These are phyloP conservation scores for Heliconius eleuchia DNA, from an alignment of 1,140 invertebrate species.

Conservation along the genomic window DNA sequence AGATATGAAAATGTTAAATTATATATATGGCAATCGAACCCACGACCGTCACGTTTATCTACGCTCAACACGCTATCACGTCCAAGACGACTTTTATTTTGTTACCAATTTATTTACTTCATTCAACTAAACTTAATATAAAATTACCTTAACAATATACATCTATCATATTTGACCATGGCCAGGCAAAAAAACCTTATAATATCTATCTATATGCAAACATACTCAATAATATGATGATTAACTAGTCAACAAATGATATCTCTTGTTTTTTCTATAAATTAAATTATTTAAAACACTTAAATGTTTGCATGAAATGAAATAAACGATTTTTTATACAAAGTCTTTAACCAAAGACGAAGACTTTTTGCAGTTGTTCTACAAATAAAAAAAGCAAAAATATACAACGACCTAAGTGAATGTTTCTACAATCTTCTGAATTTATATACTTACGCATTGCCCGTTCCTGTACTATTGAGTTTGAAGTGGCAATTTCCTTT, in stretches of 20 bases:
- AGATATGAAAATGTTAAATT: too few species aligned
- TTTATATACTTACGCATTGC: constrained; percentile 65
- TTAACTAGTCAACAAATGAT: neutral
- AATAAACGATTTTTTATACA: too few species aligned
- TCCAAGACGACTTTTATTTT: too few species aligned
- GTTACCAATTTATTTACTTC: too few species aligned
- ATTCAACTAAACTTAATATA: too few species aligned
- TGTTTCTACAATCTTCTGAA: constrained; percentile 16
- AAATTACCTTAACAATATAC: too few species aligned
- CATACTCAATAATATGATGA: neutral
- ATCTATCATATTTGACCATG: neutral
- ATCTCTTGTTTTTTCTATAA: neutral
- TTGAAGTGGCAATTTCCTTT: constrained; percentile 73
- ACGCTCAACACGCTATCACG: too few species aligned
- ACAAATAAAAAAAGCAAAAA: neutral
- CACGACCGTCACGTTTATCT: too few species aligned
- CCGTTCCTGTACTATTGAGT: constrained; percentile 58
- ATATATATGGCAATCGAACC: too few species aligned
- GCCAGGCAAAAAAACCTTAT: neutral
- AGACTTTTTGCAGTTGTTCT: neutral
- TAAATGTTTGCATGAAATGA: too few species aligned
- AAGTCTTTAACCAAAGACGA: too few species aligned
- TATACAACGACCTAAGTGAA: too few species aligned
- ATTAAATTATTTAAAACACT: neutral
- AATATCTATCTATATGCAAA: neutral